Conservation (phyloP, 2,113 vertebrate species). For the Heptranchias perlo region DNA sequence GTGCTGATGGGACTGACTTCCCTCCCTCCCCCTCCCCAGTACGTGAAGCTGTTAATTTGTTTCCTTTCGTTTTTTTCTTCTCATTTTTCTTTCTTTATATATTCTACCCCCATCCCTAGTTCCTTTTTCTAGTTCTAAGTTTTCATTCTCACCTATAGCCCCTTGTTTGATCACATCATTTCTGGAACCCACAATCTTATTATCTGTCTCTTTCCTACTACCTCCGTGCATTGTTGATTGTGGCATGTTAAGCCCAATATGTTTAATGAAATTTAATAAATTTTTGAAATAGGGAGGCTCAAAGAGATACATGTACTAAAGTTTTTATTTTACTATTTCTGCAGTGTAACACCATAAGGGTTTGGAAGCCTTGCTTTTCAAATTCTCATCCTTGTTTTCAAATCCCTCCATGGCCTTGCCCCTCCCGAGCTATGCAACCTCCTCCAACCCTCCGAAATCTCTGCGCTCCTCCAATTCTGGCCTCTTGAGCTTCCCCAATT, state of each 20-base stretch:
- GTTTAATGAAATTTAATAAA: neutral
- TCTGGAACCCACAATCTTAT: neutral
- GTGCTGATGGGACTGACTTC: neutral
- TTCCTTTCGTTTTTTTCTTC: neutral
- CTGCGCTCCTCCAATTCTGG: too few species aligned
- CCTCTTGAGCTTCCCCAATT: too few species aligned
- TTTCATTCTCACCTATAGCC: neutral
- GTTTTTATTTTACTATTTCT: neutral
- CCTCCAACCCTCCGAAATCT: too few species aligned
- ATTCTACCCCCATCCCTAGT: neutral
- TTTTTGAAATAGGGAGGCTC: neutral
- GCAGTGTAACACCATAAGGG: neutral
- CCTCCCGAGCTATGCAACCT: too few species aligned
- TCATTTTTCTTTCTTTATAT: neutral
- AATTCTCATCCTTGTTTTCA: too few species aligned
- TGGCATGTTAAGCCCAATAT: neutral
- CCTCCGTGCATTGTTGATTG: neutral
- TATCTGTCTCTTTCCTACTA: neutral
- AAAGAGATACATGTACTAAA: neutral
- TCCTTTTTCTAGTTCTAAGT: neutral
- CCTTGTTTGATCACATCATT: neutral
- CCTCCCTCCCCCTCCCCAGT: neutral
- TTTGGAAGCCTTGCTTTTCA: too few species aligned
- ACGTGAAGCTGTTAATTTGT: neutral
- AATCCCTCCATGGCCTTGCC: too few species aligned